Evolutionary conservation across 2,113 vertebrate species (phyloP).

Genomic region (Anarhynchus alexandrinus): DNA sequence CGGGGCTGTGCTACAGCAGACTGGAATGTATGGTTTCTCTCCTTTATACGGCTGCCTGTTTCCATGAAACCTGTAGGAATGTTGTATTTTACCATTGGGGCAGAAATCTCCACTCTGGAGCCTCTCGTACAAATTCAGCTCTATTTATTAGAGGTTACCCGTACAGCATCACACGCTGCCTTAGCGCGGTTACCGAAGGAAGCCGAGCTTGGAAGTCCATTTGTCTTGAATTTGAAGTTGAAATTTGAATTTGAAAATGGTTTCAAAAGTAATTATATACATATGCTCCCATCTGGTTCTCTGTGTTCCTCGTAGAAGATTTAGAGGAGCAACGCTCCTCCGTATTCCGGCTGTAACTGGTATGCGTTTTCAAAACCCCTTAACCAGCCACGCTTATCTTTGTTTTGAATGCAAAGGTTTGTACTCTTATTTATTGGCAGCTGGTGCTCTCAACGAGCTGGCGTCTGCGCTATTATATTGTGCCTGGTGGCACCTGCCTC

Average conservation of each 20-base stretch:
- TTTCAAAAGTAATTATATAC: not conserved
- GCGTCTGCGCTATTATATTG: not conserved
- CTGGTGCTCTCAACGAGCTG: not conserved
- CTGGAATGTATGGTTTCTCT: not conserved
- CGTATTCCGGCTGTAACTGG: not conserved
- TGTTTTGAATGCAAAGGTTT: not conserved
- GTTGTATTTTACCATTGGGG: not conserved
- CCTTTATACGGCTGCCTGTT: not conserved
- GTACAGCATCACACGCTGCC: rapidly evolving
- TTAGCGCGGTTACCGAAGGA: not conserved
- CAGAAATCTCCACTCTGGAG: not conserved
- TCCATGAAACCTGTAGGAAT: not conserved
- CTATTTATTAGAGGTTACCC: not conserved
- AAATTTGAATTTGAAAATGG: not conserved
- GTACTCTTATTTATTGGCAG: not conserved
- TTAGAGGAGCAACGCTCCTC: not conserved
- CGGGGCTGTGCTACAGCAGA: not conserved
- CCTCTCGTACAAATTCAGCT: not conserved
- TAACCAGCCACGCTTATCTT: not conserved
- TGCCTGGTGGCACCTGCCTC: not conserved
- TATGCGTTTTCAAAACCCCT: not conserved
- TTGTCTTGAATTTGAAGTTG: not conserved
- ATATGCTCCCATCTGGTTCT: not conserved
- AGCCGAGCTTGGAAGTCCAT: not conserved
- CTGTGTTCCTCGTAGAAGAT: not conserved